Conservation (phyloP, 1,140 invertebrate species). For the Drosophila pachea region DNA sequence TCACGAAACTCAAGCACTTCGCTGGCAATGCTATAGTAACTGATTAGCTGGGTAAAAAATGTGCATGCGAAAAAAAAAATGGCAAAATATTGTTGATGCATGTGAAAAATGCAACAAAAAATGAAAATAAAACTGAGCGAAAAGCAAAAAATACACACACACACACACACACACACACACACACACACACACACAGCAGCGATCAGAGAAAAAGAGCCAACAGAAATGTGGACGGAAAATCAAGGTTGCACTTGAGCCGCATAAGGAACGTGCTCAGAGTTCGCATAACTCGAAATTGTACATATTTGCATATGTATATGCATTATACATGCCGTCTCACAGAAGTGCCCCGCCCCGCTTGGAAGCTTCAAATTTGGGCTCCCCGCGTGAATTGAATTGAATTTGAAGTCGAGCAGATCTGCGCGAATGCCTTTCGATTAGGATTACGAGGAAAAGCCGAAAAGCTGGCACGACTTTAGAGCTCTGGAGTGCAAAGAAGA, state of each 20-base stretch:
- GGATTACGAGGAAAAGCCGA: no score
- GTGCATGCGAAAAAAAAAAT: conserved; percentile 41
- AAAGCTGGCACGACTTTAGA: no score
- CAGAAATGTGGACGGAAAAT: conserved; percentile 60
- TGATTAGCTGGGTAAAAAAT: conserved; percentile 61
- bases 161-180: background rate
- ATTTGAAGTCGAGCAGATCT: no score
- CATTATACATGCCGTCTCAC: no score
- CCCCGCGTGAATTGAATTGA: no score
- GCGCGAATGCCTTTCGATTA: no score
- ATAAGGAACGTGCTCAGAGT: conserved; percentile 62
- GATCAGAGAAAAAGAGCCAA: conserved; percentile 11
- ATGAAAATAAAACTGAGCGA: conserved; percentile 5
- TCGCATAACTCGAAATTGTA: conserved; percentile 18
- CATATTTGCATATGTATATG: background rate
- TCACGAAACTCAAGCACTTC: conserved; percentile 64
- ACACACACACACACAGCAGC: background rate
- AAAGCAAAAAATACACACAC: conserved; percentile 35
- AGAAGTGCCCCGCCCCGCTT: no score
- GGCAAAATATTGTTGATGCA: conserved; percentile 61
- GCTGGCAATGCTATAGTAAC: conserved; percentile 61
- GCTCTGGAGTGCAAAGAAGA: no score
- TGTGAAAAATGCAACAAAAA: conserved; percentile 59
- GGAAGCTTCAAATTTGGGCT: no score
- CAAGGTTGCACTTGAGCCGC: conserved; percentile 59